Evolutionary conservation across 1,140 invertebrate species (phyloP), one percentile per base, ranked within the genome.

Genomic region (Macrostomum lignano): DNA sequence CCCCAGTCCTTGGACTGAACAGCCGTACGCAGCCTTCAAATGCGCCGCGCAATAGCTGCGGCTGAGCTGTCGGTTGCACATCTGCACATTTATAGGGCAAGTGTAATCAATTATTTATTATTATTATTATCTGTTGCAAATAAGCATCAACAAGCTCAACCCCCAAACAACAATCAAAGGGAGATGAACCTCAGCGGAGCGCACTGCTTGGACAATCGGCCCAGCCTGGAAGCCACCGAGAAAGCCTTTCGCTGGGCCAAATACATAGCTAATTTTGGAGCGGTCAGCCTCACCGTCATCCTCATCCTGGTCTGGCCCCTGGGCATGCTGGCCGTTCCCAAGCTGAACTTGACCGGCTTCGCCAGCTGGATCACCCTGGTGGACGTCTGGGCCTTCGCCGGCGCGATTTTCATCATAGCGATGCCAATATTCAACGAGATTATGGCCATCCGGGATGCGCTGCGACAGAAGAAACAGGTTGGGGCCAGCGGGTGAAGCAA

Each of bases 291-390:
- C 1, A 38, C 43, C 2, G 9, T 46, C n/a, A 13, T 49, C 7
- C 33, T 56, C 3, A 31, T 53, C 10, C 21, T 51, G 20, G 13
- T 54, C 7, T 52, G 48, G 49, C 53, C 53, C 3, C 33, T 38
- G 6, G 29, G 40, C 7, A 47, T 49, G 44, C 26, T 45, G 6
- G 36, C 36, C 7, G 34, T 44, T 1, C 42, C 37, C 0, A 40
- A 44, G 7, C 41, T 52, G 42, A 36, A 32, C n/a, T 24, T 24
- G 7, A 20, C 32, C 1, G 35, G 37, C 11, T 54, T 54, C 29
- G 40, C 32, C 26, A 31, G 36, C 15, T 52, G 49, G 51, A 28
- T 28, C 3, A 15, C 15, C 19, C 15, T 28, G 26, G 19, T 28
- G 26, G 26, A 28, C 19, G 19, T 9, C 5, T 28, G 26, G 26